A percentile compares a stretch with the other conserved stretches of the same genome.
These are phyloP conservation scores for Limenitis camilla DNA, from an alignment of 2,888 invertebrate genomes.

Conservation along the genomic window DNA sequence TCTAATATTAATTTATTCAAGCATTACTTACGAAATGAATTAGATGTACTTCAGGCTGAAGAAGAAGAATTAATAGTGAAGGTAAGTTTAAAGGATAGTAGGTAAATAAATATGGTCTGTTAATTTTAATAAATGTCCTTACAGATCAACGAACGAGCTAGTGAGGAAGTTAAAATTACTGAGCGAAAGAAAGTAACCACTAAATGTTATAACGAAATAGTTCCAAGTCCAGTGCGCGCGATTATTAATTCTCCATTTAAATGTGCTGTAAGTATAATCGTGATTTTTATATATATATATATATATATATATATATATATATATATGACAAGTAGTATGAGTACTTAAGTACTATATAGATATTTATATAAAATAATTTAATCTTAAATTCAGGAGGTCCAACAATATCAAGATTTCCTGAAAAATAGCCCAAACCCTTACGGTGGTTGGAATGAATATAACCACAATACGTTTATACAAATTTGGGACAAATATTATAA, in stretches of 20 bases:
- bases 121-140: not conserved
- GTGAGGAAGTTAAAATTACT: constrained; percentile 6
- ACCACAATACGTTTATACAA: constrained; percentile 71
- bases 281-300: not conserved
- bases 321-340: too few relatives aligned
- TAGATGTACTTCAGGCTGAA: constrained; percentile 29
- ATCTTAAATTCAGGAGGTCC: constrained; percentile 58
- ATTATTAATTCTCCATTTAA: constrained; percentile 56
- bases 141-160: constrained; percentile 1
- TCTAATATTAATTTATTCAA: constrained; percentile 43
- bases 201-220: constrained; percentile 43
- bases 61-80: constrained; percentile 37
- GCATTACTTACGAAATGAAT: constrained; percentile 36
- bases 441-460: constrained; percentile 74
- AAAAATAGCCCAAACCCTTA: constrained; percentile 61
- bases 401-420: constrained; percentile 71
- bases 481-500: constrained; percentile 47
- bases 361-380: not conserved
- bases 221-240: constrained; percentile 55
- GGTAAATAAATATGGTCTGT: too few relatives aligned
- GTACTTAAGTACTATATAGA: not conserved
- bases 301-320: too few relatives aligned
- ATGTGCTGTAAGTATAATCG: constrained; percentile 40
- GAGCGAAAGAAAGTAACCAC: constrained; percentile 25
- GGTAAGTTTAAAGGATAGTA: too few relatives aligned